Percentiles rank a stretch among this genome's conserved stretches.
Evolutionary conservation across 1,140 invertebrate species (phyloP).

Genomic region (Andricus grossulariae): DNA sequence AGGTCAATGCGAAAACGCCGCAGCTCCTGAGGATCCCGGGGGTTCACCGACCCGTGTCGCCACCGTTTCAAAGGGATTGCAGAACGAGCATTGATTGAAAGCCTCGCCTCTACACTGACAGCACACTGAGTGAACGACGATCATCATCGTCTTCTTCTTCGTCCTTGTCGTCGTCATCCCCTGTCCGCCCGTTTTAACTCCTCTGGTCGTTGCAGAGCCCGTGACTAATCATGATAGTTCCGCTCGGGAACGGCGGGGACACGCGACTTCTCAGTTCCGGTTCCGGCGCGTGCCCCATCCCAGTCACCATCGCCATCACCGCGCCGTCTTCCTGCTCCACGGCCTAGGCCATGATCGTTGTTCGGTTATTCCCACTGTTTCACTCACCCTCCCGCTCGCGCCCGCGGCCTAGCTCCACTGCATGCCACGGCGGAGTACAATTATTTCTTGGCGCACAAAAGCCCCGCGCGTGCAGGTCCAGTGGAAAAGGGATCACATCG

Average conservation of each 20-base stretch:
- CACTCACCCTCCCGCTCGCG: constrained; percentile 32
- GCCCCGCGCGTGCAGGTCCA: constrained; percentile 38
- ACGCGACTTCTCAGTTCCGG: constrained; percentile 75
- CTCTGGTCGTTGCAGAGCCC: constrained; percentile 64
- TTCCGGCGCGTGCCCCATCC: constrained; percentile 73
- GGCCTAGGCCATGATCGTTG: constrained; percentile 34
- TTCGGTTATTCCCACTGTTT: constrained; percentile 39
- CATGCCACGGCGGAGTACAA: constrained; percentile 37
- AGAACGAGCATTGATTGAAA: constrained; percentile 55
- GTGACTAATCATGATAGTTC: constrained; percentile 77
- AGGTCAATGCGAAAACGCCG: constrained; percentile 12
- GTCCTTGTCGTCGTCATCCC: constrained; percentile 45
- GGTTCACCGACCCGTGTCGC: constrained; percentile 53
- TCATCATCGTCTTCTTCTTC: constrained; percentile 44
- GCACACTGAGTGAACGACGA: too few species aligned
- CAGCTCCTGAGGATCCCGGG: constrained; percentile 32
- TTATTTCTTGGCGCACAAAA: constrained; percentile 54
- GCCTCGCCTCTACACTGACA: constrained; percentile 38
- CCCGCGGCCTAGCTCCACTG: not conserved
- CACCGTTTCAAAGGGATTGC: constrained; percentile 40
- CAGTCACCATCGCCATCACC: too few species aligned
- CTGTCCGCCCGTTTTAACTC: constrained; percentile 51
- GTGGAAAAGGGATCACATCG: constrained; percentile 4
- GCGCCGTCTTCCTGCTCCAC: constrained; percentile 57
- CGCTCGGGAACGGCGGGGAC: constrained; percentile 73